A percentile compares a stretch with the other conserved stretches of the same genome.
Evolutionary conservation across 37 sponge, comb jelly and placozoan species (phyloP).

Genomic region (Hormiphora californensis): DNA sequence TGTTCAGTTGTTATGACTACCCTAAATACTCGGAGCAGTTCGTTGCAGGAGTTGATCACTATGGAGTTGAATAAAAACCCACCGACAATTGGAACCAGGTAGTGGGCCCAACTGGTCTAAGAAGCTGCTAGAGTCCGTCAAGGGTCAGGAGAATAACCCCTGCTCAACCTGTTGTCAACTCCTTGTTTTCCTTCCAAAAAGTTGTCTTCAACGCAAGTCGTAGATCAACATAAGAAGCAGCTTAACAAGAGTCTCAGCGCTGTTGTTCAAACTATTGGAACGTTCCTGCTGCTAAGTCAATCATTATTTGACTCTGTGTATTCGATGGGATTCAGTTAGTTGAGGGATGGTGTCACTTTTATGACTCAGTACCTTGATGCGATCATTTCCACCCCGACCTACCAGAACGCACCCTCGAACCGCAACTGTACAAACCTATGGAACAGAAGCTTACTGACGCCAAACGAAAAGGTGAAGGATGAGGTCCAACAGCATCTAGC

Average conservation of each 20-base stretch:
- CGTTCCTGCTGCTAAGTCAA: too few relatives aligned
- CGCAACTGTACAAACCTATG: too few relatives aligned
- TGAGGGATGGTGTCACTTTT: conserved; percentile 39
- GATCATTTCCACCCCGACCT: not conserved
- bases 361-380: conserved; percentile 24
- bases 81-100: too few relatives aligned
- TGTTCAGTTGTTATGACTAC: not conserved
- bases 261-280: too few relatives aligned
- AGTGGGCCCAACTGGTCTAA: not conserved
- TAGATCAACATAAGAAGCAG: conserved; percentile 11
- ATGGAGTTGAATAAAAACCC: too few relatives aligned
- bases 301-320: too few relatives aligned
- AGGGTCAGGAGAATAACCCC: not conserved
- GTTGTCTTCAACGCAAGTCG: not conserved
- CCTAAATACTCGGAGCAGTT: conserved; percentile 24
- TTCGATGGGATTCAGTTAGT: conserved; percentile 20
- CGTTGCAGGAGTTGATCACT: too few relatives aligned
- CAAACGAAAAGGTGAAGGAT: too few relatives aligned
- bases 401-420: too few relatives aligned
- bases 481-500: too few relatives aligned
- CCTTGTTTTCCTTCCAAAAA: not conserved
- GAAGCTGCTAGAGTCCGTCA: not conserved
- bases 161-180: not conserved
- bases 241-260: not conserved
- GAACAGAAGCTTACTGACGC: too few relatives aligned